phyloP scores from a whole-genome alignment of 2,797 vertebrate species.

The Rhinella marina region DNA sequence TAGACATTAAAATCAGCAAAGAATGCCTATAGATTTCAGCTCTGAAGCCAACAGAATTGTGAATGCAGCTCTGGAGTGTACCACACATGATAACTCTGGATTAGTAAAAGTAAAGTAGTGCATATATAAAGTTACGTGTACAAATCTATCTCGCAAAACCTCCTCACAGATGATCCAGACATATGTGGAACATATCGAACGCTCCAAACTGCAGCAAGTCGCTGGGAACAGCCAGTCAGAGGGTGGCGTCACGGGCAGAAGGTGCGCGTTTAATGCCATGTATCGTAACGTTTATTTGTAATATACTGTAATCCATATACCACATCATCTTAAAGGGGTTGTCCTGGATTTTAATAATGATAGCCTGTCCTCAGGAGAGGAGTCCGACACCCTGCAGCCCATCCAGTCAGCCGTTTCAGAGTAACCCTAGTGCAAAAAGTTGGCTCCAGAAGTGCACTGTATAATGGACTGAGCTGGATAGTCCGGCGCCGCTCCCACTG shows the following conservation, averaged over 20 bases:
- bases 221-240: constrained; percentile 89
- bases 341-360: too few species aligned
- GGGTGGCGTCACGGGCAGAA: constrained; percentile 84
- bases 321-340: neutral
- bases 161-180: constrained; percentile 95
- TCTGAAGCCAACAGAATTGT: neutral
- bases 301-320: neutral
- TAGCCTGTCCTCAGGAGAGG: too few species aligned
- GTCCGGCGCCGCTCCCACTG: too few species aligned
- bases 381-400: too few species aligned
- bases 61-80: too few species aligned
- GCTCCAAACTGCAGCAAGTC: constrained; percentile 93
- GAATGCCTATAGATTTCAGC: neutral
- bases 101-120: neutral
- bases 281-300: neutral
- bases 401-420: too few species aligned
- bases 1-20: neutral
- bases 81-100: neutral
- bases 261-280: constrained; percentile 74
- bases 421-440: too few species aligned
- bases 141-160: neutral
- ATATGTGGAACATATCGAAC: constrained; percentile 95
- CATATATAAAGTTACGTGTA: neutral
- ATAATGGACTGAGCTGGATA: too few species aligned
- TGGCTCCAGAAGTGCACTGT: too few species aligned